Evolutionary conservation across 2,113 vertebrate genomes (phyloP).

Genomic region (Meriones unguiculatus): DNA sequence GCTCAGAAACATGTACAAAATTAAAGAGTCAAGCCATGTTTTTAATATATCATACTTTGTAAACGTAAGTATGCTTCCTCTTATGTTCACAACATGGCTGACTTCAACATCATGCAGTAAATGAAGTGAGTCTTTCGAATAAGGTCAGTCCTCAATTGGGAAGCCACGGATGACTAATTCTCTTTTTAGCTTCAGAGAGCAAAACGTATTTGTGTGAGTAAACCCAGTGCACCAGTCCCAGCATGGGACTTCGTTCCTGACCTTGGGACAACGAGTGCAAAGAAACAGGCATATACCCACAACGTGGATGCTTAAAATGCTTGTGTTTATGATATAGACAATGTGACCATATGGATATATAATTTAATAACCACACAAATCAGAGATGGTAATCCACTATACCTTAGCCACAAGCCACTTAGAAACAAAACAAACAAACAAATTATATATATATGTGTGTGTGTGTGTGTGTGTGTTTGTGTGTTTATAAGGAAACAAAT

Average conservation of each 20-base stretch:
- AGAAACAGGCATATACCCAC: not conserved
- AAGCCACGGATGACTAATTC: not conserved
- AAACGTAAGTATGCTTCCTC: not conserved
- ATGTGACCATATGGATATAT: not conserved
- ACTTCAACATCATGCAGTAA: not conserved
- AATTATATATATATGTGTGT: too few relatives aligned
- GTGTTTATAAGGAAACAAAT: slow-evolving; percentile 2
- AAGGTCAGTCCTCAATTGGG: not conserved
- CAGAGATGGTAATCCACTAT: not conserved
- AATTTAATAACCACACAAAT: not conserved
- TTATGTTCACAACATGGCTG: not conserved
- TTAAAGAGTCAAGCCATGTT: not conserved
- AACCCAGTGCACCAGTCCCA: not conserved
- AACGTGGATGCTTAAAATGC: not conserved
- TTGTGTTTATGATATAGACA: not conserved
- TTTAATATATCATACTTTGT: not conserved
- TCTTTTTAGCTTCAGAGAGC: not conserved
- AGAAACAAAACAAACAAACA: not conserved
- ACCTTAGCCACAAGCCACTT: not conserved
- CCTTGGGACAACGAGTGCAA: not conserved
- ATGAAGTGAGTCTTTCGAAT: not conserved
- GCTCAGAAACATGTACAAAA: not conserved
- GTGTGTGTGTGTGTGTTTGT: too few relatives aligned
- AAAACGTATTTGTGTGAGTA: not conserved
- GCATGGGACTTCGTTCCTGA: not conserved